A percentile compares a stretch with the other conserved stretches of the same genome.
Evolutionary conservation across 2,888 invertebrate genomes (phyloP).

Genomic region (Lasius fuliginosus): DNA sequence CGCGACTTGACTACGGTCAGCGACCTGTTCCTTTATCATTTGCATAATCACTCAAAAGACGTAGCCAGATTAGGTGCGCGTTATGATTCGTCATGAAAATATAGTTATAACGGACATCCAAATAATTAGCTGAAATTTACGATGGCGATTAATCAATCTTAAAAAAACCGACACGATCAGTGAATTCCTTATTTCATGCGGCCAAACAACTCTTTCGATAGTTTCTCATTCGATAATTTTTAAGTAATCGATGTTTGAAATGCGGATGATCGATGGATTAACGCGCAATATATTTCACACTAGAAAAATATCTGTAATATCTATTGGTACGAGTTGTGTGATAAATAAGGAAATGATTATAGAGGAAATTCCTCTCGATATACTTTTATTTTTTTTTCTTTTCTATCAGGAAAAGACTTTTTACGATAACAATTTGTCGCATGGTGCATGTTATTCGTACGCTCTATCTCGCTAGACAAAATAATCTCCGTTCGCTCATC

Average conservation of each 20-base stretch:
- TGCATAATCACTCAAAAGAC: constrained; percentile 45
- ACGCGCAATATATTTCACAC: neutral
- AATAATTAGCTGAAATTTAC: constrained; percentile 46
- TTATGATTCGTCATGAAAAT: constrained; percentile 35
- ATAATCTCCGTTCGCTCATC: constrained; percentile 37
- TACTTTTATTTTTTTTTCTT: neutral
- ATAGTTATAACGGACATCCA: constrained; percentile 27
- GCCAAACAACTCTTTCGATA: neutral
- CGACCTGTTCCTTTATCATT: constrained; percentile 44
- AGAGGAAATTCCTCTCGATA: neutral
- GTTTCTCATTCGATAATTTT: neutral
- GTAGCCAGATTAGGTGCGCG: neutral
- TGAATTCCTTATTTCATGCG: neutral
- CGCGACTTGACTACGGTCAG: constrained; percentile 5
- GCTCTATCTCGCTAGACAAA: constrained; percentile 40
- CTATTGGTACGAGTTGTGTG: neutral
- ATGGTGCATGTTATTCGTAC: constrained; percentile 27
- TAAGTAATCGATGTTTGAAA: constrained; percentile 8
- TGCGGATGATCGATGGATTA: neutral
- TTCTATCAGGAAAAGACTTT: neutral
- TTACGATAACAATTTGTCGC: constrained; percentile 36
- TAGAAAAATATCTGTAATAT: neutral
- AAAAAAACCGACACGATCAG: neutral
- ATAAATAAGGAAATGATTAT: neutral
- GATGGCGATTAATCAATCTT: constrained; percentile 42